Base-by-base conservation (phyloP, 2,113 vertebrate species). In the Peromyscus polionotus region DNA sequence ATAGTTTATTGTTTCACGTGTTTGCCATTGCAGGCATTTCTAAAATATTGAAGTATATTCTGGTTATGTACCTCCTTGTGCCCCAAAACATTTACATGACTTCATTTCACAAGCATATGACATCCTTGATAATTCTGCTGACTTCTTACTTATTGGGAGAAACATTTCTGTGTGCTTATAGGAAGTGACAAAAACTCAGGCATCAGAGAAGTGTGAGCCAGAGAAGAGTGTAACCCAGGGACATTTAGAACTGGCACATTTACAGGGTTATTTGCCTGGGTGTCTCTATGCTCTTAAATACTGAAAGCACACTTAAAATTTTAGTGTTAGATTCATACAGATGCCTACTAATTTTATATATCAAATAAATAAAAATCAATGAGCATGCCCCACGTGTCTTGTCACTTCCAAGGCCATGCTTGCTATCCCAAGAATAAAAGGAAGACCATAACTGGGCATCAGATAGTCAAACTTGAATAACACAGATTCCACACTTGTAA, bases 201-300 rank as follows among this genome's bases (percentile, higher is more conserved):
- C 2, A n/a, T 5, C 3, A 0, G 3, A 2, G 24, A 39, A 10
- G 24, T 28, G 11, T 7, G 17, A 6, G 19, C 67, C 5, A 28
- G 3, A n/a, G 11, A 61, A 79, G 19, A 45, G 2, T 17, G 1
- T n/a, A 5, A 76, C 16, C 26, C 7, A 73, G 1, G 17, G 6
- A 0, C 3, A 16, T 54, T 19, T 39, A 17, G 20, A 39, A 86
- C 0, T 33, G 61, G 12, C 12, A 14, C 31, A 51, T 88, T 57
- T 91, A 7, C 45, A n/a, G 16, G 68, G 5, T 7, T 14, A 42
- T 1, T 59, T 26, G 19, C 13, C 14, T 11, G 9, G 5, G 80
- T 80, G 39, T 95, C 16, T 86, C 42, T 76, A 90, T 77, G 22
- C 24, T 51, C 65, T 36, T 36, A 68, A 51, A 26, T 51, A 68